phyloP scores from a whole-genome alignment of 1,140 invertebrate species.

The Diuraphis noxia region DNA sequence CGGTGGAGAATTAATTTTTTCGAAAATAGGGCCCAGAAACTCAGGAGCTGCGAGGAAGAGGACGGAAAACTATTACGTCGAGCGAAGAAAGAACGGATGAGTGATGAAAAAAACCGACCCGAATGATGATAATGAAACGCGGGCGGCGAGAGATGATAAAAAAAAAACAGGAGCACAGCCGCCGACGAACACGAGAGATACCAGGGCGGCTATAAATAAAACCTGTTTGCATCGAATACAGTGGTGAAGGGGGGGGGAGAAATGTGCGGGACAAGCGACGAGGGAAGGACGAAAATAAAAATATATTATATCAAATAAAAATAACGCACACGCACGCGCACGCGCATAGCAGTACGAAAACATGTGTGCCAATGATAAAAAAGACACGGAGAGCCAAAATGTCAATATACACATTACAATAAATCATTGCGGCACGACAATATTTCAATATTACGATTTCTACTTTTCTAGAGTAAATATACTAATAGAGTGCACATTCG shows the following conservation, averaged over 20 bases:
- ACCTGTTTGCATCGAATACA: conserved; percentile 30
- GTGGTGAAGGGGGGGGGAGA: neutral
- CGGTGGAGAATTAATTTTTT: neutral
- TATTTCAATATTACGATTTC: neutral
- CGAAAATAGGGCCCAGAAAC: neutral
- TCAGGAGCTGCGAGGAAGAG: neutral
- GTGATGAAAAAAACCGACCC: neutral
- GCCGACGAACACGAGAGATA: neutral
- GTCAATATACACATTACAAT: neutral
- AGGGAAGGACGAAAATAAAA: conserved; percentile 5
- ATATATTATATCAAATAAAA: neutral
- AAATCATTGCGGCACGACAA: neutral
- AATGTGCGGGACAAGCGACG: neutral
- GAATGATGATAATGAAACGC: neutral
- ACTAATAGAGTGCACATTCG: neutral
- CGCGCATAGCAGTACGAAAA: neutral
- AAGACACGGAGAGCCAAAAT: neutral
- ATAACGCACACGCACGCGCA: neutral
- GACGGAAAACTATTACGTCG: neutral
- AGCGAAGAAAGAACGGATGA: neutral
- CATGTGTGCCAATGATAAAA: conserved; percentile 7
- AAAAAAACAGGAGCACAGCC: neutral
- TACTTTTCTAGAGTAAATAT: neutral
- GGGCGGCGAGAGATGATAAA: neutral
- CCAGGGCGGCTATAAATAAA: conserved; percentile 48